A percentile compares a stretch with the other conserved stretches of the same genome.
Evolutionary conservation across 1,140 invertebrate species (phyloP).

Genomic region (Atta texana): DNA sequence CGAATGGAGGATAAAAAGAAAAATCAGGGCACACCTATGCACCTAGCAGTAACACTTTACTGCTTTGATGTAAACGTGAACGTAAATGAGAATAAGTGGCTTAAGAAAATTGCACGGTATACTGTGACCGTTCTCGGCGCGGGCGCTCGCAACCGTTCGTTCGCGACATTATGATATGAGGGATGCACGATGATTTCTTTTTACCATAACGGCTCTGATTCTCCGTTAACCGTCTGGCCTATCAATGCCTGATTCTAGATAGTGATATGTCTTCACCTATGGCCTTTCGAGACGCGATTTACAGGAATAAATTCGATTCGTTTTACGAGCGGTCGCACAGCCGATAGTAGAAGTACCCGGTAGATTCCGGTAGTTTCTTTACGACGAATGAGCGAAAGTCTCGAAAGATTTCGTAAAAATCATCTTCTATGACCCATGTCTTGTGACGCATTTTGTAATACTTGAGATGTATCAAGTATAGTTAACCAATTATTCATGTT

Average conservation of each 20-base stretch:
- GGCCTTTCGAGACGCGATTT: not conserved
- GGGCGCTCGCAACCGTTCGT: constrained; percentile 22
- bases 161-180: not conserved
- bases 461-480: not conserved
- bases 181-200: not conserved
- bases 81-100: constrained; percentile 83
- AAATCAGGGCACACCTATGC: constrained; percentile 84
- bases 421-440: constrained; percentile 48
- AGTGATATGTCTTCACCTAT: constrained; percentile 17
- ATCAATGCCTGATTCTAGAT: constrained; percentile 14
- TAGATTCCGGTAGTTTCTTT: constrained; percentile 64
- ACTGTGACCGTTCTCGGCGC: constrained; percentile 59
- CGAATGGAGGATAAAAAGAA: constrained; percentile 74
- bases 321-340: constrained; percentile 15
- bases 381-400: constrained; percentile 64
- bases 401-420: constrained; percentile 62
- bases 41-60: constrained; percentile 83
- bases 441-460: constrained; percentile 48
- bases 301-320: constrained; percentile 54
- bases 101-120: constrained; percentile 79
- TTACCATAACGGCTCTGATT: not conserved
- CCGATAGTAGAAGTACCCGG: not conserved
- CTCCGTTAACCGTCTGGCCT: not conserved
- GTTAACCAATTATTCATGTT: constrained; percentile 45
- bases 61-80: constrained; percentile 84